Evolutionary conservation across 2,888 invertebrate species (phyloP).

Genomic region (Plebejus argus): DNA sequence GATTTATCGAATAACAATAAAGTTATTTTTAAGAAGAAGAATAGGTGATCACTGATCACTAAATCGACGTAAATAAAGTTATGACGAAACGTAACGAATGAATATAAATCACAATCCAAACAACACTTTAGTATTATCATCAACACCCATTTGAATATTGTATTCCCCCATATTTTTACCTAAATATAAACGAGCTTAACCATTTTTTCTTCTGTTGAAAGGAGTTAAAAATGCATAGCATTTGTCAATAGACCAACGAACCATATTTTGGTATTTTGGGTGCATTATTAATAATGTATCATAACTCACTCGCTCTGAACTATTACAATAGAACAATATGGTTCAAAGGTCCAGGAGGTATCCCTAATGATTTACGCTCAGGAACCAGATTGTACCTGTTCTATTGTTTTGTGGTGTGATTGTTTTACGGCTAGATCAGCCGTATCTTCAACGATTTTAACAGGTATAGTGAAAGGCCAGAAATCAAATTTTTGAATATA

Average conservation of each 20-base stretch:
- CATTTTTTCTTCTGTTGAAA: neutral
- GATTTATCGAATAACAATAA: neutral
- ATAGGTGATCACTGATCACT: too few relatives aligned
- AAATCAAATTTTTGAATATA: too few relatives aligned
- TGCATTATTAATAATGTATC: slow-evolving; percentile 19
- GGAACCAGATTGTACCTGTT: slow-evolving; percentile 6
- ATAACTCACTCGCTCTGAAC: neutral
- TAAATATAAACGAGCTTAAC: neutral
- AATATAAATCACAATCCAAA: neutral
- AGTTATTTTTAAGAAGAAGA: neutral
- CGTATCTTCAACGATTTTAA: neutral
- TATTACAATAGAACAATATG: slow-evolving; percentile 25
- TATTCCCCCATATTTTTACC: neutral
- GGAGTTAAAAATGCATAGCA: neutral
- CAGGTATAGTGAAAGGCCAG: too few relatives aligned
- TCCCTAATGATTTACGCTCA: slow-evolving; percentile 27
- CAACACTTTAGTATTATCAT: neutral
- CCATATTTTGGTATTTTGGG: slow-evolving; percentile 7
- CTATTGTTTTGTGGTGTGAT: slow-evolving; percentile 18
- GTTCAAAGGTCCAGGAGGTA: slow-evolving; percentile 27
- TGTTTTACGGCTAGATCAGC: neutral
- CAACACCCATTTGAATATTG: neutral
- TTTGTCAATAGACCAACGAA: neutral
- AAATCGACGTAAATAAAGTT: neutral
- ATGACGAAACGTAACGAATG: neutral